Evolutionary conservation across 2,888 invertebrate genomes (phyloP).

Genomic region (Himalopsyche tibetana): DNA sequence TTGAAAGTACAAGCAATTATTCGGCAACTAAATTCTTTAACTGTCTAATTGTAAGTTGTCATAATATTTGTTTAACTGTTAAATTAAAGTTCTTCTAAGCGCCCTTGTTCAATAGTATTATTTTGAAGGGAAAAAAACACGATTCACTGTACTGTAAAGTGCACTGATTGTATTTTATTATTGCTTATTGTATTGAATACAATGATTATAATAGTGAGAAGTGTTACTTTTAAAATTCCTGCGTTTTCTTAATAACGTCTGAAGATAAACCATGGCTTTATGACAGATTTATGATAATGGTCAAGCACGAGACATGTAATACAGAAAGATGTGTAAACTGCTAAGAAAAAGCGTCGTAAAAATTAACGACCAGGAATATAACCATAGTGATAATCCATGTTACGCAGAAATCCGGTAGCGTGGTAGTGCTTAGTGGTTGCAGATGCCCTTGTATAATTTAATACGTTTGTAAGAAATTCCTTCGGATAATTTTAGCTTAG

Average conservation of each 20-base stretch:
- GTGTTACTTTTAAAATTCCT: not conserved
- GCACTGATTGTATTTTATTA: too few species aligned
- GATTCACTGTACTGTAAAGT: too few species aligned
- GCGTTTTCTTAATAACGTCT: not conserved
- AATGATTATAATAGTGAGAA: too few species aligned
- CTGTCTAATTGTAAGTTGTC: too few species aligned
- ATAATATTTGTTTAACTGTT: too few species aligned
- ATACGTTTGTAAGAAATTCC: not conserved
- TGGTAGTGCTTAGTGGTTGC: not conserved
- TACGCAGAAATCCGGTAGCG: not conserved
- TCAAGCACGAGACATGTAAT: not conserved
- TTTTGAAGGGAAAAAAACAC: too few species aligned
- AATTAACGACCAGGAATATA: not conserved
- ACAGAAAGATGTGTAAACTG: not conserved
- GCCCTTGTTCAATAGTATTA: too few species aligned
- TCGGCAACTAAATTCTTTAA: too few species aligned
- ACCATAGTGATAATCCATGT: not conserved
- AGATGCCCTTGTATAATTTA: not conserved
- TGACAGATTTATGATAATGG: constrained; percentile 36
- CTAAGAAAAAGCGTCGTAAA: not conserved
- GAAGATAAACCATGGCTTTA: not conserved
- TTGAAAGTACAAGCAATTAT: too few species aligned
- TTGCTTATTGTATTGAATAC: too few species aligned
- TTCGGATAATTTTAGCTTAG: not conserved
- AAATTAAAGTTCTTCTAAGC: too few species aligned